Percentiles rank a stretch among this genome's conserved stretches.
These are phyloP conservation scores for Bacillus rossius DNA, from an alignment of 1,140 invertebrate species.

Conservation along the genomic window DNA sequence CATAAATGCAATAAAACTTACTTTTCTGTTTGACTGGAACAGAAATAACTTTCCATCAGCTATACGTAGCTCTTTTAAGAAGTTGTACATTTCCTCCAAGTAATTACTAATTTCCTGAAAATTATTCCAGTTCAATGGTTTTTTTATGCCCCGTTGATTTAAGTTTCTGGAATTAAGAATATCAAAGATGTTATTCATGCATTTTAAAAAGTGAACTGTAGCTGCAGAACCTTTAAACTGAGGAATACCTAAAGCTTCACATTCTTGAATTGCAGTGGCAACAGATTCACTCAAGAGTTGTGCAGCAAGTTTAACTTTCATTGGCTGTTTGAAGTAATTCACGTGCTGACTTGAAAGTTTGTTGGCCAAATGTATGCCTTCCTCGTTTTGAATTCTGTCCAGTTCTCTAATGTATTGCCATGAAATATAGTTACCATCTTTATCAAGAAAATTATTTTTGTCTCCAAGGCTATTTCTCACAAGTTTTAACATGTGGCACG, in stretches of 20 bases:
- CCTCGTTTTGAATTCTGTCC: constrained; percentile 25
- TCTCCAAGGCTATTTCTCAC: constrained; percentile 32
- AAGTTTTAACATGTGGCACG: constrained; percentile 34
- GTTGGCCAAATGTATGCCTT: constrained; percentile 28
- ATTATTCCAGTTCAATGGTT: too few species aligned
- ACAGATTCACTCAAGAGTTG: too few species aligned
- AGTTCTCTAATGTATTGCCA: constrained; percentile 28
- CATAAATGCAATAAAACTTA: constrained; percentile 31
- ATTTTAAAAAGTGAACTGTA: constrained; percentile 24
- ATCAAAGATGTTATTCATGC: constrained; percentile 31
- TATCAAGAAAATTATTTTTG: constrained; percentile 25
- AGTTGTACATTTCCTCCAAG: not conserved
- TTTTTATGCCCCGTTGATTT: too few species aligned
- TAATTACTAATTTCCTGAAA: too few species aligned
- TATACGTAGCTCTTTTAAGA: too few species aligned
- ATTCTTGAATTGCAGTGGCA: too few species aligned
- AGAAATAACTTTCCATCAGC: not conserved
- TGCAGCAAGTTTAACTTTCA: constrained; percentile 31
- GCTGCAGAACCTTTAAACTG: constrained; percentile 23
- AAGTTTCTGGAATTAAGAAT: constrained; percentile 29
- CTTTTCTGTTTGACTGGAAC: constrained; percentile 17
- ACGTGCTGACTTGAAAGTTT: constrained; percentile 31
- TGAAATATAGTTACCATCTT: constrained; percentile 22
- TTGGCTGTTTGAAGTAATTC: constrained; percentile 29
- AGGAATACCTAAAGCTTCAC: constrained; percentile 1